Evolutionary conservation across 2,113 vertebrate genomes (phyloP), one percentile per base, ranked within the genome.

Genomic region (Xenus cinereus): DNA sequence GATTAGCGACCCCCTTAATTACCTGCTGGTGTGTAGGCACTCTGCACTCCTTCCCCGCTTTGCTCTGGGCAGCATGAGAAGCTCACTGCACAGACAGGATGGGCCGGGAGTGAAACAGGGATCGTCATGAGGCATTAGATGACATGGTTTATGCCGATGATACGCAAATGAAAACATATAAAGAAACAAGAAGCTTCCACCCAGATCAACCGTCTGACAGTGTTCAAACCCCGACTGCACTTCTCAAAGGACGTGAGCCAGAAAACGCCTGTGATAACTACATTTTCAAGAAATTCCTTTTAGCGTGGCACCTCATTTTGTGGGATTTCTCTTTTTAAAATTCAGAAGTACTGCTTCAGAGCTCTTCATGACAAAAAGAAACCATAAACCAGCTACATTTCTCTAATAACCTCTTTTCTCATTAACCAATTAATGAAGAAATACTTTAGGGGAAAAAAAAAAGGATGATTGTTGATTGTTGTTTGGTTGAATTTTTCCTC

Each of bases 1-100:
- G 95, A 27, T 89, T 79, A 96, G 87, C 93, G 35, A 87, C 97
- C 89, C 95, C 98, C 98, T 98, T 97, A 98, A 98, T 99, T 99
- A 99, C 99, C 99, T 99, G 99, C 99, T 99, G 90, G 99, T 99
- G 98, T 99, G 99, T 98, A 99, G 99, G 98, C 99, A 99, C 98
- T 99, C 99, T 97, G 99, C 99, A 99, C 99, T 99, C 97, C 99
- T 99, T 96, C 99, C 99, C 97, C 99, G 99, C 98, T 99, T 99
- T 98, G 99, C 99, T 98, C 99, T 99, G 99, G 99, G 99, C 98
- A 99, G 98, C 99, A 99, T 99, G 98, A 99, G 99, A 99, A 99
- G 99, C 98, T 99, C 99, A 98, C 99, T 99, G 98, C 98, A 98
- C 98, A 98, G 98, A 99, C 98, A 99, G 98, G 99, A 99, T 98